phyloP scores from a whole-genome alignment of 2,888 invertebrate species.

The Chrysotoxum bicinctum region DNA sequence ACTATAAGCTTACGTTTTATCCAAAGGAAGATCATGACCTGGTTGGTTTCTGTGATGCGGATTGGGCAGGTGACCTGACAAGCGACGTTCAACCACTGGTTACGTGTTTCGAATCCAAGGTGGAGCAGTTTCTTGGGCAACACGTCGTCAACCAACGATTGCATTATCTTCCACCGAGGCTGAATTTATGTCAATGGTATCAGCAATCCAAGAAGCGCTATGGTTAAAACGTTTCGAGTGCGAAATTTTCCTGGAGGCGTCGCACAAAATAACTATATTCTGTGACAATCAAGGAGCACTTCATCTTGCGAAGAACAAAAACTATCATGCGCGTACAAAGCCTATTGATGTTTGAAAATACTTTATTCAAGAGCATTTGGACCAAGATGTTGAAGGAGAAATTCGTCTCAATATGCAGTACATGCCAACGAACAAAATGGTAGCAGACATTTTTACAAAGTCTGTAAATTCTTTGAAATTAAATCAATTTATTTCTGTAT shows the following conservation, averaged over 20 bases:
- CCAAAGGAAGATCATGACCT: neutral
- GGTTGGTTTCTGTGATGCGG: neutral
- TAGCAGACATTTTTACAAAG: neutral
- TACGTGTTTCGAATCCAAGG: no score
- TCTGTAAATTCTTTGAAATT: neutral
- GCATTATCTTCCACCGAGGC: no score
- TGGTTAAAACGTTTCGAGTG: no score
- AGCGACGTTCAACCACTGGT: no score
- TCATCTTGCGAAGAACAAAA: no score
- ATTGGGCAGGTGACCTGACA: neutral
- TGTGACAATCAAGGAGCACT: no score
- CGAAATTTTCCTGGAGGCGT: no score
- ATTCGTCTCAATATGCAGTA: neutral
- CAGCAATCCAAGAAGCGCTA: neutral
- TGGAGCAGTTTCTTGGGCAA: no score
- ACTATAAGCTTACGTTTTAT: neutral
- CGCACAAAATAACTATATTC: no score
- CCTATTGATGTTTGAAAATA: no score
- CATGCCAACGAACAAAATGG: neutral
- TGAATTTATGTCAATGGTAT: neutral
- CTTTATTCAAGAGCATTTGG: neutral
- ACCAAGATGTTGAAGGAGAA: neutral
- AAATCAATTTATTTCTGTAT: neutral
- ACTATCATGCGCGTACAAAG: no score
- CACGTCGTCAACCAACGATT: no score